phyloP scores from a whole-genome alignment of 1,140 invertebrate species.

The Colletes latitarsis region DNA sequence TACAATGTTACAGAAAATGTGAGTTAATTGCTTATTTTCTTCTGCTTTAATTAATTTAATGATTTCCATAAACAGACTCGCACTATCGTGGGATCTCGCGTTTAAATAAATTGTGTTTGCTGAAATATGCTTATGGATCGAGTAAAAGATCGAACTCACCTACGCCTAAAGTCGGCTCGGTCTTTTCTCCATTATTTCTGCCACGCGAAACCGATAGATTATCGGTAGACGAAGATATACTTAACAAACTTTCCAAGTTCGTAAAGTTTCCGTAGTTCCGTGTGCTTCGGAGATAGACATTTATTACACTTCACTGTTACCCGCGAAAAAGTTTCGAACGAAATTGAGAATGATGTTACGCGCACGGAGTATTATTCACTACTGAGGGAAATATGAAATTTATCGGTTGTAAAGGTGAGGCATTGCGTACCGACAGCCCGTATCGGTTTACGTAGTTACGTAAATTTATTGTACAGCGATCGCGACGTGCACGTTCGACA shows the following conservation, averaged over 20 bases:
- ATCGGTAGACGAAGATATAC: neutral
- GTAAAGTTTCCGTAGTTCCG: neutral
- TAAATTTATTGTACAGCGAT: slow-evolving; percentile 17
- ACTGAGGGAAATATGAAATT: slow-evolving; percentile 11
- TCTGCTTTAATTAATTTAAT: too few relatives aligned
- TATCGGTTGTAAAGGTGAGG: neutral
- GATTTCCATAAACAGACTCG: too few relatives aligned
- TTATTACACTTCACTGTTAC: neutral
- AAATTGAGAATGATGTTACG: slow-evolving; percentile 20
- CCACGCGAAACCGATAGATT: neutral
- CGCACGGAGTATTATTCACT: slow-evolving; percentile 5
- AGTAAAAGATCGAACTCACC: neutral
- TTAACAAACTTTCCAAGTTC: neutral
- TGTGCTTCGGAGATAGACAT: neutral
- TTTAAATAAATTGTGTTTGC: too few relatives aligned
- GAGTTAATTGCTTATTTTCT: too few relatives aligned
- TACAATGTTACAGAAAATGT: too few relatives aligned
- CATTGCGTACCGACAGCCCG: neutral
- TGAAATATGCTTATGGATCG: too few relatives aligned
- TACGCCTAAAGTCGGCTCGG: neutral
- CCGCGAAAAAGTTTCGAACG: slow-evolving; percentile 1
- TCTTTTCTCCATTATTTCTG: neutral
- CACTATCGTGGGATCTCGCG: too few relatives aligned
- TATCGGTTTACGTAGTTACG: neutral
- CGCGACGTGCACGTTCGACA: neutral